Base-by-base conservation (phyloP, 2,888 invertebrate genomes). In the Caenorhabditis plicata region DNA sequence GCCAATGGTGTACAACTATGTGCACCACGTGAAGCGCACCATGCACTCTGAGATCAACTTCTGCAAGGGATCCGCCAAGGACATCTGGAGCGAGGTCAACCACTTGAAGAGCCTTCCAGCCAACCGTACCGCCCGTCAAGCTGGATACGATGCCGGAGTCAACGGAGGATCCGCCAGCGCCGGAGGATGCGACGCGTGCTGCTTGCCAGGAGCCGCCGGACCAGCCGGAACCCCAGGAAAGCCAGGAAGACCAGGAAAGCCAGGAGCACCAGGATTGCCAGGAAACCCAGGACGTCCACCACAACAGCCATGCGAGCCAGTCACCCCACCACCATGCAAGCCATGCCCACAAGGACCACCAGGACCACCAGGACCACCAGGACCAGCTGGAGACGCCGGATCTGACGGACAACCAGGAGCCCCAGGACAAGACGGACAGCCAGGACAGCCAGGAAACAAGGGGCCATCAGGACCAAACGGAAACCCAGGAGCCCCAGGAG, bases 151-250 rank as follows among this genome's bases (percentile, higher is more conserved):
- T 49, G 55, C 55, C 33, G 57, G 58, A 48, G 66, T 56, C 35
- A 60, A 29, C 43, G 65, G 60, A 38, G 61, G 49, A 40, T 56
- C 54, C 26, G 61, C 53, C 40, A 47, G 55, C 29, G 46, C 54
- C 39, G 62, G 62, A 56, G 57, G 62, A 32, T 75, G 75, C 47
- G 75, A 71, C 27, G 69, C 71, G 41, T 75, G 75, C 58, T 75
- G 75, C 50, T 64, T 75, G 31, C 64, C 64, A 48, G 64, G 64
- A 64, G 54, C 64, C 35, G 64, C 64, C 22, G 64, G 64, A 61
- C 58, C 67, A 43, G 66, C 63, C 42, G 66, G 66, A 49, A 54
- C 60, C 32, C 63, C 63, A 46, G 63, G 63, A 63, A 63, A 63
- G 50, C 53, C 63, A 39, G 63, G 63, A 58, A 35, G 57, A 26